Evolutionary conservation across 1,140 invertebrate species (phyloP), one percentile per base, ranked within the genome.

Genomic region (Cydia strobilella): DNA sequence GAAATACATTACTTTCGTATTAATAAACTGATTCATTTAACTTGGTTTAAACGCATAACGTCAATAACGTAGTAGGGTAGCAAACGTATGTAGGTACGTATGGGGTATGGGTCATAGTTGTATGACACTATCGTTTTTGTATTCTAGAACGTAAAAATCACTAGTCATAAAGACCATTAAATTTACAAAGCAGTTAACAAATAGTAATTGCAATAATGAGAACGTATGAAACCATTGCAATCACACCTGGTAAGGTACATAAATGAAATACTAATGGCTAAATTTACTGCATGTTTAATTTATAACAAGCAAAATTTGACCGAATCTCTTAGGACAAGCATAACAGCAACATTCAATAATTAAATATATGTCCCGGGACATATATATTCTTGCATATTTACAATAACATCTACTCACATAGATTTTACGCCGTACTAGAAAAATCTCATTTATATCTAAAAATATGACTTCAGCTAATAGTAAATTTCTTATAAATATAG

Each of bases 241-340:
- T 51, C 12, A 51, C 3, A 51, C 48, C 7, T 20, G 54, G 7
- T 66, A 15, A 66, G 3, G 13, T 25, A n/a, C 6, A 69, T 31
- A 69, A 69, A 69, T 42, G 31, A 69, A 69, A 69, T 35, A 12
- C 27, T 3, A 39, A 69, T 7, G 15, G 15, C 9, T 35, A 18
- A 59, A 35, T 18, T 31, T 35, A 69, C 27, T 39, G 27, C 65
- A 69, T 69, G 65, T 69, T 69, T 69, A 69, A 39, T 69, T 66
- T 35, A 35, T 42, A 69, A 69, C 65, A 69, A 69, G 65, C 65
- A 69, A 69, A 35, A 39, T 69, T 69, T 69, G 65, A 69, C 65
- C n/a, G 65, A 69, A 18, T 69, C 65, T 66, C 63, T 69, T 35
- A 18, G 27, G 15, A 69, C 65, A 69, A 39, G 65, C 65, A 69